Conservation (phyloP, 2,113 vertebrate species). For the Stercorarius parasiticus region DNA sequence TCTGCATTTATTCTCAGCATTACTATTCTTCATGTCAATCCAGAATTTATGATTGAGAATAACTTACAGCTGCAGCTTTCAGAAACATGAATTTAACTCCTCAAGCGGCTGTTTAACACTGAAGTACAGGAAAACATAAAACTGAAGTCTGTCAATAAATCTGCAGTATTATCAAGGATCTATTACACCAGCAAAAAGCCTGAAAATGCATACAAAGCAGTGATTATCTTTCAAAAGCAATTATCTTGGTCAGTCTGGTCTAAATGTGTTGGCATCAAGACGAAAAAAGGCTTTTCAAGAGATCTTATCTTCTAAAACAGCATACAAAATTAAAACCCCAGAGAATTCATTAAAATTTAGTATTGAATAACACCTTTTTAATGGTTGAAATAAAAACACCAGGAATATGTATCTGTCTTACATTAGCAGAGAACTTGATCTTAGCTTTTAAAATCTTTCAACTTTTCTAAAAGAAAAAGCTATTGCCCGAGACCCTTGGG, state of each 20-base stretch:
- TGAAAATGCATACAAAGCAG: not conserved
- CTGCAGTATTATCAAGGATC: not conserved
- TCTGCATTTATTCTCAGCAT: not conserved
- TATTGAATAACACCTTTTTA: not conserved
- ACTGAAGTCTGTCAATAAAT: not conserved
- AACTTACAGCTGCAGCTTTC: not conserved
- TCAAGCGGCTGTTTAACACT: not conserved
- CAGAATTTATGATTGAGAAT: not conserved
- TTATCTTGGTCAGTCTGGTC: constrained; percentile 5
- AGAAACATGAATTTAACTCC: not conserved
- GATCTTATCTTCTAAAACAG: not conserved
- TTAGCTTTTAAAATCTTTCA: not conserved
- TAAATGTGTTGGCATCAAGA: constrained; percentile 4
- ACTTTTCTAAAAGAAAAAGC: not conserved
- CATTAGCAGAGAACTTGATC: not conserved
- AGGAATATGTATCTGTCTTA: not conserved
- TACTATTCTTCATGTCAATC: not conserved
- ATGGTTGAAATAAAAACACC: not conserved
- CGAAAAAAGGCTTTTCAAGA: constrained; percentile 25
- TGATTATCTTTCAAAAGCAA: not conserved
- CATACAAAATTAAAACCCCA: not conserved
- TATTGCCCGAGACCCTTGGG: not conserved
- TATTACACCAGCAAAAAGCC: not conserved
- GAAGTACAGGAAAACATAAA: not conserved
- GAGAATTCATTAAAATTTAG: not conserved